A percentile compares a stretch with the other conserved stretches of the same genome.
Conservation (phyloP, 2,888 invertebrate species). For the Trichogramma dendrolimi region DNA sequence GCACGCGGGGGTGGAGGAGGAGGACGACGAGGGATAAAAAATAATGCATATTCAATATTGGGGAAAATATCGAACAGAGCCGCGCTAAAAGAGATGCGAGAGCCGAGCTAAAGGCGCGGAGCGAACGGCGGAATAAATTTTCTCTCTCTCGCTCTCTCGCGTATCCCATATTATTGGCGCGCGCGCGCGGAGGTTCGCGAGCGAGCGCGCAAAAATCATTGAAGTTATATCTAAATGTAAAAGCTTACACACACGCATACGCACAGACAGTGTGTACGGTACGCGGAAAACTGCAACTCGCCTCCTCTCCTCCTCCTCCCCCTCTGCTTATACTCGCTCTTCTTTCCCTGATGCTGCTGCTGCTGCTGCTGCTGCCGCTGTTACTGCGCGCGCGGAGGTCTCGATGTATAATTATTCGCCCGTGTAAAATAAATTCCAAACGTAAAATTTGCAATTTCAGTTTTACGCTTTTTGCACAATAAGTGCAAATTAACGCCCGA, state of each 20-base stretch:
- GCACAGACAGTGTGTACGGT: no score
- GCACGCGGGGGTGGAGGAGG: no score
- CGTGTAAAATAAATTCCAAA: slow-evolving; percentile 30
- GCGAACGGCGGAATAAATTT: slow-evolving; percentile 21
- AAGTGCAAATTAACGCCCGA: slow-evolving; percentile 30
- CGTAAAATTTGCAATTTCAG: slow-evolving; percentile 32
- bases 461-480: slow-evolving; percentile 32
- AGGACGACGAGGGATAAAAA: slow-evolving; percentile 19
- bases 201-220: slow-evolving; percentile 28
- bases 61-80: slow-evolving; percentile 23
- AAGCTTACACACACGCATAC: slow-evolving; percentile 26
- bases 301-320: no score
- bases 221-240: slow-evolving; percentile 30
- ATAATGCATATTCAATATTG: slow-evolving; percentile 29
- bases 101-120: background rate
- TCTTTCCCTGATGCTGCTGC: no score
- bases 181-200: slow-evolving; percentile 14
- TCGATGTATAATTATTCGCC: slow-evolving; percentile 29
- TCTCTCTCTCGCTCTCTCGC: background rate
- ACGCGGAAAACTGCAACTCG: no score
- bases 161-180: no score
- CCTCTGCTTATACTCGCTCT: no score
- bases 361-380: no score
- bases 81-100: background rate
- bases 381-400: slow-evolving; percentile 4